Percentiles rank a stretch among this genome's conserved stretches.
These are phyloP conservation scores for Clarias platycephalus DNA, from an alignment of 2,797 vertebrate species.

Conservation along the genomic window DNA sequence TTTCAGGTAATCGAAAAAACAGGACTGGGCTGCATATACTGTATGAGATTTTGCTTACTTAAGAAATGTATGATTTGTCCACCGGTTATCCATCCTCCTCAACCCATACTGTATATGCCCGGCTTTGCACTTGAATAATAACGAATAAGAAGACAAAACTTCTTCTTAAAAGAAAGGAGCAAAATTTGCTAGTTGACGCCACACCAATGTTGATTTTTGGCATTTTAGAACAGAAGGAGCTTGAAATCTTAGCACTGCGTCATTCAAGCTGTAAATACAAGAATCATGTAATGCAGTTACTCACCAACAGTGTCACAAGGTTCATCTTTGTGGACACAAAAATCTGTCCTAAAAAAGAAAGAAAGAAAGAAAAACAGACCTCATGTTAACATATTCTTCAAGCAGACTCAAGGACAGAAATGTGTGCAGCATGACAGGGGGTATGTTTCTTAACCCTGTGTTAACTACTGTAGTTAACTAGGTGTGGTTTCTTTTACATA, in stretches of 20 bases:
- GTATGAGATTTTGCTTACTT: not conserved
- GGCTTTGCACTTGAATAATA: not conserved
- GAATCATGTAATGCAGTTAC: constrained; percentile 60
- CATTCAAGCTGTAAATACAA: not conserved
- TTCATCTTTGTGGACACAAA: constrained; percentile 97
- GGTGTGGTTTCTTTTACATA: not conserved
- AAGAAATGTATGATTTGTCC: not conserved
- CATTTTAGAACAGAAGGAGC: constrained; percentile 28
- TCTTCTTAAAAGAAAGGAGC: not conserved
- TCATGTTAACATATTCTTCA: not conserved
- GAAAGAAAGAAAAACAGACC: constrained; percentile 9
- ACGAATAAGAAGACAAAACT: not conserved
- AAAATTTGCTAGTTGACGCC: constrained; percentile 26
- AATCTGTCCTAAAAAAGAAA: constrained; percentile 85
- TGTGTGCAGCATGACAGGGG: not conserved
- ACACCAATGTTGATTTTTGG: constrained; percentile 20
- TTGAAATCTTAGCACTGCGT: not conserved
- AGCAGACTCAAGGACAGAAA: constrained; percentile 11
- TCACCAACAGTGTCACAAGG: constrained; percentile 99
- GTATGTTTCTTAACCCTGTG: not conserved
- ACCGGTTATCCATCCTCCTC: no score
- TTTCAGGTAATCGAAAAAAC: not conserved
- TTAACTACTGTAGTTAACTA: not conserved
- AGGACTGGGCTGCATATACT: no score
- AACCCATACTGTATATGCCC: not conserved